Evolutionary conservation across 2,888 invertebrate species (phyloP), one percentile per base, ranked within the genome.

Genomic region (Cylloceria caligata): DNA sequence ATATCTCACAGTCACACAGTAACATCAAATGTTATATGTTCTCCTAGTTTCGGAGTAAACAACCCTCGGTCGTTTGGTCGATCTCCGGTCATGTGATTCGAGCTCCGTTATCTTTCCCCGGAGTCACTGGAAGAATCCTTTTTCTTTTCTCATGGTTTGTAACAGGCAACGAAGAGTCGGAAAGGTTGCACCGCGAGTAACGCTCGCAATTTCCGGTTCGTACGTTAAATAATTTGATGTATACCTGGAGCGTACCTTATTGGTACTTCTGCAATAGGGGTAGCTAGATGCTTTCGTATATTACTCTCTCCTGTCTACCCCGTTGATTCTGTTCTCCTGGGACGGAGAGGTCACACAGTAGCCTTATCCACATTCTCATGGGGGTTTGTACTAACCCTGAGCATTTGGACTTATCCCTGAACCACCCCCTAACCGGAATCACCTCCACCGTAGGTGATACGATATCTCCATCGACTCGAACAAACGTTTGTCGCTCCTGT

Each of bases 331-430:
- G 90, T 82, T 92, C 90, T 90, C 92, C 92, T 91, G 90, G 88
- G 90, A 92, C 82, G 88, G 90, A 92, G 92, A 92, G 92, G 92
- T 92, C 92, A 92, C 91, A 89, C 87, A 86, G 86, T 87, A 91
- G 92, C 91, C 91, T 92, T 92, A 91, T 90, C 92, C 90, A 91
- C 89, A 90, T 92, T 89, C 89, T 89, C 90, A 89, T 91, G 90
- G 90, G 91, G 88, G 87, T 87, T 86, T 76, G 84, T 82, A 82
- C 86, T 83, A 86, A 86, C 81, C 84, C 83, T 85, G 49, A 75
- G 78, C 79, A 73, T 19, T 52, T 21, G 55, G 45, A 77, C 77
- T 77, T 72, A 82, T 80, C 73, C 77, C 80, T 47, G 69, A 84
- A 72, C 79, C 73, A 77, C 47, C 82, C 76, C 36, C 64, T 77